Base-by-base conservation (phyloP, 2,113 vertebrate species). In the Pseudorasbora parva region DNA sequence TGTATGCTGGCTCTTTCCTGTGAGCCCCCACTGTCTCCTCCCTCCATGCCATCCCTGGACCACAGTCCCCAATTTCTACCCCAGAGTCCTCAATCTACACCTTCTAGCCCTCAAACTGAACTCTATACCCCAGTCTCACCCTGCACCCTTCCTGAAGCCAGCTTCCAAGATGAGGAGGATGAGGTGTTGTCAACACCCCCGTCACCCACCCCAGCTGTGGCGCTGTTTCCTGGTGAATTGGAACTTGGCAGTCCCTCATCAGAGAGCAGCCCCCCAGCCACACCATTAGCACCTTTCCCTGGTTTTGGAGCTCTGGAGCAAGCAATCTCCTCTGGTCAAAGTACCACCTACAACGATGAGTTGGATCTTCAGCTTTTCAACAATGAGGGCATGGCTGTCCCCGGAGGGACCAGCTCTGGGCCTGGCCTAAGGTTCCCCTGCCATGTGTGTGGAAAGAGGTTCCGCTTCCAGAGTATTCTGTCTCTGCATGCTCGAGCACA, bases 391-490 rank as follows among this genome's bases (percentile, higher is more conserved):
- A 89, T 91, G 14, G 74, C 88, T 64, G 89, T 91, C 1, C 54
- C 74, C 8, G 87, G 87, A 37, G 81, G 83, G 77, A 86, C 90
- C 1, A 27, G 89, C 2, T 88, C 92, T 0, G 93, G 93, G 47
- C 90, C 93, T 33, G 87, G 91, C 59, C 88, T 96, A 71, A 91
- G 93, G 82, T 98, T 95, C 86, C 95, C 96, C 0, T 98, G 97
- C 83, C 94, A 94, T 4, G 94, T 97, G 5, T 98, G 97, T 12
- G 96, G 97, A 56, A 98, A 98, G 91, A 94, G 96, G 84, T 98
- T 98, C 89, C 90, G 97, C 82, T 98, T 98, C 92, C 97, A 97
- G 92, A 97, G 96, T 84, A 97, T 98, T 88, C 89, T 98, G 88
- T 96, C 97, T n/a, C 92, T 98, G 81, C 97, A 98, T 68, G 95